These are phyloP conservation scores for Phortica okadai DNA, from an alignment of 2,888 invertebrate species.

Conservation along the genomic window DNA sequence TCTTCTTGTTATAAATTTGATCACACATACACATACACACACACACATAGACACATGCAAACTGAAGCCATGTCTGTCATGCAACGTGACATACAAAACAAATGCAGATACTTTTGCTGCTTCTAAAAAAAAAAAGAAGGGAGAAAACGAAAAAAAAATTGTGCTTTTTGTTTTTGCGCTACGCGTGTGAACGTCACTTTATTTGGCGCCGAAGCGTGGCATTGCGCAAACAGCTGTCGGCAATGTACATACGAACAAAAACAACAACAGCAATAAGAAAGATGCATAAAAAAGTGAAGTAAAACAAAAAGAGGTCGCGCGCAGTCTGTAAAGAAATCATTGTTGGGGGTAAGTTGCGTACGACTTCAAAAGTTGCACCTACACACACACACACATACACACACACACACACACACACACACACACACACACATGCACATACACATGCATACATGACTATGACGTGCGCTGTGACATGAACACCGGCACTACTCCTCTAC, in stretches of 20 bases:
- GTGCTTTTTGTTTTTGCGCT: not conserved
- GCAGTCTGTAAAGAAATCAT: constrained; percentile 8
- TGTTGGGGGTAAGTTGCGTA: constrained; percentile 15
- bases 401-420: no score
- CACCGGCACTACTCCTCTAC: not conserved
- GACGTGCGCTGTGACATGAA: not conserved
- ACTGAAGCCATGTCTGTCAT: no score
- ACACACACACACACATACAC: no score
- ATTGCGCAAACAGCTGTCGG: not conserved
- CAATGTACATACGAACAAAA: not conserved
- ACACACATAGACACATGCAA: no score
- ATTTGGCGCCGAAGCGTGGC: constrained; percentile 21
- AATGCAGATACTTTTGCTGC: no score
- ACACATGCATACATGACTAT: not conserved
- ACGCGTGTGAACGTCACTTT: not conserved
- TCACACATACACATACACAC: no score
- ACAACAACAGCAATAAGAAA: not conserved
- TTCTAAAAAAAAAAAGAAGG: no score
- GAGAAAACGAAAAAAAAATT: no score
- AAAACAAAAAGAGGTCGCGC: no score
- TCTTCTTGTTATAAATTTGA: no score
- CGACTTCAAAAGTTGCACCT: not conserved
- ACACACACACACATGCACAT: no score
- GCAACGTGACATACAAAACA: no score
- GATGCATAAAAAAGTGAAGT: not conserved